Percentiles rank a stretch among this genome's conserved stretches.
phyloP scores from a whole-genome alignment of 2,113 vertebrate genomes.

The Phalacrocorax brasilianus region DNA sequence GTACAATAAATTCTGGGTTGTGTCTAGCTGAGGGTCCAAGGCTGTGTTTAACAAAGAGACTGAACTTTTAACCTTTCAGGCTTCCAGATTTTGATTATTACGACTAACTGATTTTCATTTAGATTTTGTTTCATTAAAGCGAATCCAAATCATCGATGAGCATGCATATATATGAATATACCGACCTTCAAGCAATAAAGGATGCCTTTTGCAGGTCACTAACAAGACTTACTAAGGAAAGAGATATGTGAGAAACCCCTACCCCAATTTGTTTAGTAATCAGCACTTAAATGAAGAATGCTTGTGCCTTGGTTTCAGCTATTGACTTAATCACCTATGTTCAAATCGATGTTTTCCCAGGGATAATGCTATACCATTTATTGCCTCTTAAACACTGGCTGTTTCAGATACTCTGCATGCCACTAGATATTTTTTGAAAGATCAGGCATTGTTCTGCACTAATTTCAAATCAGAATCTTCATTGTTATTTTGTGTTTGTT shows the following conservation, averaged over 20 bases:
- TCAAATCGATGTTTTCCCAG: background rate
- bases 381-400: background rate
- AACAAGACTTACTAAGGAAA: background rate
- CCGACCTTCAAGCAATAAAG: background rate
- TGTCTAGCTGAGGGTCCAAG: background rate
- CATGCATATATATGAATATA: background rate
- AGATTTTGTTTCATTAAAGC: background rate
- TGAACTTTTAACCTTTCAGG: conserved; percentile 60
- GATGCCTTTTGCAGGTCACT: background rate
- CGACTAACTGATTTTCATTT: background rate
- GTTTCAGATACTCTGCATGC: background rate
- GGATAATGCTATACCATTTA: background rate
- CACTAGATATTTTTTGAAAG: background rate
- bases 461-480: background rate
- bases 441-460: background rate
- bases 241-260: background rate
- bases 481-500: background rate
- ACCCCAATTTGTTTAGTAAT: background rate
- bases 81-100: conserved; percentile 35
- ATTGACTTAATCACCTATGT: background rate
- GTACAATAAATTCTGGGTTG: conserved; percentile 38
- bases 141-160: background rate
- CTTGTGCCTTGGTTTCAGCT: background rate
- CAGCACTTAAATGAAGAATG: background rate
- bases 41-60: conserved; percentile 32